Base-by-base conservation (phyloP, 2,888 invertebrate genomes). In the Eupithecia abbreviata region DNA sequence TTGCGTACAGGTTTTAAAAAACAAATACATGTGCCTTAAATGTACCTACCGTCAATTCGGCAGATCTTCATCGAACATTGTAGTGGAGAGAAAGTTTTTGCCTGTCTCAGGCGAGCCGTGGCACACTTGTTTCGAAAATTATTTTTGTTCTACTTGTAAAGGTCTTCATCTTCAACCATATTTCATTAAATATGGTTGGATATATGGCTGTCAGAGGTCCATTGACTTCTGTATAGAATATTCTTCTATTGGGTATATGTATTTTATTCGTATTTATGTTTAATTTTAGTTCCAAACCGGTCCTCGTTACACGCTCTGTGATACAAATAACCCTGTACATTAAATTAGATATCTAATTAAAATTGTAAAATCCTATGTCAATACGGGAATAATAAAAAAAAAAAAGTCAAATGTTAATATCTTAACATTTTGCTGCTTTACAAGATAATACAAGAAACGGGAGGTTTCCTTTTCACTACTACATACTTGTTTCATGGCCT, bases 71-170 rank as follows among this genome's bases (percentile, higher is more conserved):
- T 80, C 76, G 77, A 76, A 84, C 79, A 80, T 82, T 42, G 66
- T 30, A 9, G 13, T 13, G 65, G 72, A 82, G 84, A 84, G 86
- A 86, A 88, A 86, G 85, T 86, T 85, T 85, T 79, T 82, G 84
- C 82, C 75, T 80, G 79, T 42, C 71, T 79, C 80, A 78, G 81
- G 82, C 79, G 43, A 68, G 67, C n/a, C 67, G 45, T 45, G 67
- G 18, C 67, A 68, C 45, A 68, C 45, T 68, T 45, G 45, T 68
- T 68, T n/a, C 42, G 45, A 68, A 42, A 45, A n/a, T 68, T 13
- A 6, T 66, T 42, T 15, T 58, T 18, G 9, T 18, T 58, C 7
- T 7, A 58, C 9, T 58, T 58, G 9, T 55, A n/a, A n/a, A 55
- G 13, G 51, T n/a, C 51, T 55, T 18, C 10, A 58, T 58, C 0